These are phyloP conservation scores for Acanthosoma haemorrhoidale DNA, from an alignment of 2,888 invertebrate genomes.

Conservation along the genomic window DNA sequence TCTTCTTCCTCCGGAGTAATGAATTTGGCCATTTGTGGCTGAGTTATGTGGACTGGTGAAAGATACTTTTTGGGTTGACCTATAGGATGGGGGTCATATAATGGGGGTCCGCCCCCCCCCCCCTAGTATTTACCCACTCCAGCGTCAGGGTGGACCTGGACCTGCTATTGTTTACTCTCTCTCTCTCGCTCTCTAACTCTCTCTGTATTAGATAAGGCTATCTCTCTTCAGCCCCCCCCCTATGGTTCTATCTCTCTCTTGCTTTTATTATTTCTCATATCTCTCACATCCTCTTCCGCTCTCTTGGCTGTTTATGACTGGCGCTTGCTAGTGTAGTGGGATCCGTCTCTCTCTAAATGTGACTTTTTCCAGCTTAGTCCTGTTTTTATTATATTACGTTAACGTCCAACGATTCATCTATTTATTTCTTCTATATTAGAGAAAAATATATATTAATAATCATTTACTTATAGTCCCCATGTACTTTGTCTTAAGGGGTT, in stretches of 20 bases:
- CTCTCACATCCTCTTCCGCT: neutral
- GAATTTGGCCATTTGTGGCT: neutral
- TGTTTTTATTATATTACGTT: neutral
- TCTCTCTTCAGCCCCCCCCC: neutral
- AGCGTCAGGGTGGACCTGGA: neutral
- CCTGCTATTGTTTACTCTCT: neutral
- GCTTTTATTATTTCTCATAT: constrained; percentile 3
- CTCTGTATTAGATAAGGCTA: neutral
- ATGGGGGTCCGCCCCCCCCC: neutral
- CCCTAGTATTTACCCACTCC: neutral
- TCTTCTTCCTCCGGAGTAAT: too few species aligned
- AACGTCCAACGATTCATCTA: too few species aligned
- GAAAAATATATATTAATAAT: too few species aligned
- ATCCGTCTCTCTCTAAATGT: too few species aligned
- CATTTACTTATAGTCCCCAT: too few species aligned
- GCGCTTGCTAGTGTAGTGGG: too few species aligned
- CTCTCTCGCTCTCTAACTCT: neutral
- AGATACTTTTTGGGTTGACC: constrained; percentile 4
- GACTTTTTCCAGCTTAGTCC: too few species aligned
- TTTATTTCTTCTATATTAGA: too few species aligned
- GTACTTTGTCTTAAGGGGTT: too few species aligned
- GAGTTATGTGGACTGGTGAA: neutral
- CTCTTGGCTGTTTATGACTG: neutral
- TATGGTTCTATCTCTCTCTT: neutral
- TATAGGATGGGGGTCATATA: neutral